Evolutionary conservation across 2,888 invertebrate genomes (phyloP).

Genomic region (Clistopyga incitator): DNA sequence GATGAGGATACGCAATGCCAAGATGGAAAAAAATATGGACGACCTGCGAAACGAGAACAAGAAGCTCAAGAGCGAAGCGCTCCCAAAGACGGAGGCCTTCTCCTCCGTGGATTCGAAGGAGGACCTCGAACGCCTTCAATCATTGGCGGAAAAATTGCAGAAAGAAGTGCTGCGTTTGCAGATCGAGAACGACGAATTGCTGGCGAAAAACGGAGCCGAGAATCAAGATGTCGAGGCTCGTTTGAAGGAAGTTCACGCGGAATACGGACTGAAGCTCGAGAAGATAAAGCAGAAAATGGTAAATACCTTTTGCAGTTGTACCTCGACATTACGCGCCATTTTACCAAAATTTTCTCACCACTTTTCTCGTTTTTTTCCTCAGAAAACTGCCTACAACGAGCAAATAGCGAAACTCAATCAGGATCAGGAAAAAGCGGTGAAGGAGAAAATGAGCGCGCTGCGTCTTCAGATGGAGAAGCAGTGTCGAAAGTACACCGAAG

Average conservation of each 20-base stretch:
- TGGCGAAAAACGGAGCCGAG: slow-evolving; percentile 75
- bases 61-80: slow-evolving; percentile 66
- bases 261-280: slow-evolving; percentile 91
- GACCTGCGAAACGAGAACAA: slow-evolving; percentile 74
- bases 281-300: slow-evolving; percentile 94
- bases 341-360: too few relatives aligned
- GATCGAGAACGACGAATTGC: slow-evolving; percentile 62
- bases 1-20: slow-evolving; percentile 74
- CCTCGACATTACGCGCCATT: too few relatives aligned
- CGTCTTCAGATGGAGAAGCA: slow-evolving; percentile 79
- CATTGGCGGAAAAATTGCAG: slow-evolving; percentile 72
- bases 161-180: slow-evolving; percentile 66
- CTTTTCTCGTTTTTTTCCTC: slow-evolving; percentile 8
- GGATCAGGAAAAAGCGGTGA: slow-evolving; percentile 85
- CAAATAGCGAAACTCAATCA: slow-evolving; percentile 86
- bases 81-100: neutral
- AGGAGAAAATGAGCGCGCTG: slow-evolving; percentile 84
- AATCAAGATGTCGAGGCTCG: slow-evolving; percentile 73
- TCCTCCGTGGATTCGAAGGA: slow-evolving; percentile 49
- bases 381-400: slow-evolving; percentile 86
- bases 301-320: slow-evolving; percentile 74
- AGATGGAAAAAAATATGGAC: slow-evolving; percentile 78
- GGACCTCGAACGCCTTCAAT: slow-evolving; percentile 55
- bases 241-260: slow-evolving; percentile 86
- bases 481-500: slow-evolving; percentile 80